phyloP scores from a whole-genome alignment of 2,888 invertebrate species.

The Spicauda simplicius region DNA sequence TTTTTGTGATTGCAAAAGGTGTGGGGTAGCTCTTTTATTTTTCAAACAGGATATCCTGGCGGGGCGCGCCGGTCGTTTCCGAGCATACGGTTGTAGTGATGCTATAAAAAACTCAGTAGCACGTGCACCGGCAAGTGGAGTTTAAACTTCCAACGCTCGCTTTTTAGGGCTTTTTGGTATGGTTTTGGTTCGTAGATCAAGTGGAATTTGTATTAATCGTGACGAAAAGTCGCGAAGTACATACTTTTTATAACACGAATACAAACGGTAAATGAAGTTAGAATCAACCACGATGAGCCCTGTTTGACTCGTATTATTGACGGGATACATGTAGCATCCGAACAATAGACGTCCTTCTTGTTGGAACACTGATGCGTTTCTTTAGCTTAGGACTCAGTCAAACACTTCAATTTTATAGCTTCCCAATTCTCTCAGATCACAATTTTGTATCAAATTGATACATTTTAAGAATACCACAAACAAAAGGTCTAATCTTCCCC shows the following conservation, averaged over 20 bases:
- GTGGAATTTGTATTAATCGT: slow-evolving; percentile 10
- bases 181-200: slow-evolving; percentile 11
- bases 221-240: neutral
- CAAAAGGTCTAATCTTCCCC: too few species aligned
- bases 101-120: slow-evolving; percentile 69
- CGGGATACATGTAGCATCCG: too few species aligned
- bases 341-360: too few species aligned
- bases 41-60: slow-evolving; percentile 81
- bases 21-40: slow-evolving; percentile 78
- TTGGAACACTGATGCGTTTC: too few species aligned
- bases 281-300: neutral
- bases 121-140: slow-evolving; percentile 70
- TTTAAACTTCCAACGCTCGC: slow-evolving; percentile 44
- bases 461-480: too few species aligned
- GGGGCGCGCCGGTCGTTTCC: slow-evolving; percentile 64
- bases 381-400: too few species aligned
- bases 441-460: too few species aligned
- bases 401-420: too few species aligned
- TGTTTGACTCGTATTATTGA: neutral
- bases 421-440: too few species aligned
- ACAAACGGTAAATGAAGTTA: neutral
- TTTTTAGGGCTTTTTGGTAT: slow-evolving; percentile 12
- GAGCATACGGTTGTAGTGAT: slow-evolving; percentile 68
- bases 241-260: neutral
- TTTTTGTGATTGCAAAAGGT: slow-evolving; percentile 53